phyloP scores from a whole-genome alignment of 2,113 vertebrate species.

The Malurus elegans region DNA sequence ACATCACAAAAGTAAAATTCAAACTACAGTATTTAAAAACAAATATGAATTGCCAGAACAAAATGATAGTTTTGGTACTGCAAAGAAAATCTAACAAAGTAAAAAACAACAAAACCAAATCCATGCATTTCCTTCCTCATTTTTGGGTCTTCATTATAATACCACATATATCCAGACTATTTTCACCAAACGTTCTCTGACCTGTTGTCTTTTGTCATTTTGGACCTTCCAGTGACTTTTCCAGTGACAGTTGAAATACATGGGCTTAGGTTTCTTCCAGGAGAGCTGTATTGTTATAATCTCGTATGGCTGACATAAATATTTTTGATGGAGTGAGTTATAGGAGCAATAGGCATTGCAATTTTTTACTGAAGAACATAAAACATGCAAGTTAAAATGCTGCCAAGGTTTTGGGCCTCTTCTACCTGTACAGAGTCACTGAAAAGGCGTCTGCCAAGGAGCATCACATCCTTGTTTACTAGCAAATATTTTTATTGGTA shows the following conservation, averaged over 20 bases:
- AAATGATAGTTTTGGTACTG: not conserved
- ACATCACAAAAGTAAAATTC: not conserved
- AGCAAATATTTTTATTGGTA: slow-evolving; percentile 46
- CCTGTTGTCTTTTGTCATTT: not conserved
- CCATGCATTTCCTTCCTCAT: not conserved
- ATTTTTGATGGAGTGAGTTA: slow-evolving; percentile 47
- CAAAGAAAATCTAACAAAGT: not conserved
- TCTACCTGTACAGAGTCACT: not conserved
- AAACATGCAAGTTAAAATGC: slow-evolving; percentile 28
- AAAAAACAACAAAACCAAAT: not conserved
- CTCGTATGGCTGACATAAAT: slow-evolving; percentile 27
- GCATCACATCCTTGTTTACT: not conserved
- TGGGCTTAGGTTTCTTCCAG: not conserved
- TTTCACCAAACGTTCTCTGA: not conserved
- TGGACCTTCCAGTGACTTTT: not conserved
- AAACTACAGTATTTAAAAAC: not conserved
- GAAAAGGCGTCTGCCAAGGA: slow-evolving; percentile 15
- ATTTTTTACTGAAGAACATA: slow-evolving; percentile 29
- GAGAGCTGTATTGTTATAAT: slow-evolving; percentile 10
- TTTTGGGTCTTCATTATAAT: not conserved
- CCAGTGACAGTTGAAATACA: not conserved
- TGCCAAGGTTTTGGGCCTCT: not conserved
- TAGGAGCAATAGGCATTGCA: not conserved
- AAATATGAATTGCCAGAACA: not conserved
- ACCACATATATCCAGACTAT: not conserved